phyloP scores from a whole-genome alignment of 92 coral and sea anemone genomes.

The Zoanthus sansibaricus region DNA sequence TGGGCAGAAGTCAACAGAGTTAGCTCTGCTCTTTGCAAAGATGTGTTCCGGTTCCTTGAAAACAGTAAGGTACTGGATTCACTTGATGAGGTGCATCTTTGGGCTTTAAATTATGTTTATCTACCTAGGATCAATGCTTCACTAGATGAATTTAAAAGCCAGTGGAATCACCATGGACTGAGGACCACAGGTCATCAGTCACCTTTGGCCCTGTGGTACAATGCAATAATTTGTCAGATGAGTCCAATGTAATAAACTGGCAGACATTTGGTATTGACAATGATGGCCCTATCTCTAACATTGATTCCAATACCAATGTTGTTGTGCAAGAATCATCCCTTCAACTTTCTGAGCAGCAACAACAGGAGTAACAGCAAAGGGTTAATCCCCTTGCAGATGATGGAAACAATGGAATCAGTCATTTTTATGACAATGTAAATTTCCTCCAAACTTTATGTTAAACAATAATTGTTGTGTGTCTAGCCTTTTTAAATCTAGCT shows the following conservation, averaged over 20 bases:
- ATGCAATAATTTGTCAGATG: slow-evolving; percentile 52
- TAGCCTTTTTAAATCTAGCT: background rate
- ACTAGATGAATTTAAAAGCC: slow-evolving; percentile 53
- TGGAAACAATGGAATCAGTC: slow-evolving; percentile 37
- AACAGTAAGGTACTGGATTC: background rate
- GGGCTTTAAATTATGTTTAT: slow-evolving; percentile 43
- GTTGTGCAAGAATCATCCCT: slow-evolving; percentile 66
- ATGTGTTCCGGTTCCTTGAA: slow-evolving; percentile 48
- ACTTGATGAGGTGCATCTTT: slow-evolving; percentile 44
- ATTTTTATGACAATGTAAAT: slow-evolving; percentile 18
- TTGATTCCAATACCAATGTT: slow-evolving; percentile 61
- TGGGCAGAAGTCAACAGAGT: slow-evolving; percentile 50
- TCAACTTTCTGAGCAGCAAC: slow-evolving; percentile 65
- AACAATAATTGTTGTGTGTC: background rate
- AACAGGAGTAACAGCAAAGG: slow-evolving; percentile 42
- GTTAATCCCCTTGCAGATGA: slow-evolving; percentile 38
- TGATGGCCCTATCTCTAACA: slow-evolving; percentile 61
- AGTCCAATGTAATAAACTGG: slow-evolving; percentile 59
- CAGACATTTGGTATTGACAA: slow-evolving; percentile 65
- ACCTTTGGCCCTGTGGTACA: slow-evolving; percentile 65
- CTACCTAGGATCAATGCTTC: slow-evolving; percentile 55
- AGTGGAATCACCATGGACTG: slow-evolving; percentile 38
- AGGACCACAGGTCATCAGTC: slow-evolving; percentile 61
- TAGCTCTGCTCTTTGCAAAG: slow-evolving; percentile 46
- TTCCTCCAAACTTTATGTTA: background rate